Evolutionary conservation across 2,888 invertebrate species (phyloP), one percentile per base, ranked within the genome.

Genomic region (Crioceris asparagi): DNA sequence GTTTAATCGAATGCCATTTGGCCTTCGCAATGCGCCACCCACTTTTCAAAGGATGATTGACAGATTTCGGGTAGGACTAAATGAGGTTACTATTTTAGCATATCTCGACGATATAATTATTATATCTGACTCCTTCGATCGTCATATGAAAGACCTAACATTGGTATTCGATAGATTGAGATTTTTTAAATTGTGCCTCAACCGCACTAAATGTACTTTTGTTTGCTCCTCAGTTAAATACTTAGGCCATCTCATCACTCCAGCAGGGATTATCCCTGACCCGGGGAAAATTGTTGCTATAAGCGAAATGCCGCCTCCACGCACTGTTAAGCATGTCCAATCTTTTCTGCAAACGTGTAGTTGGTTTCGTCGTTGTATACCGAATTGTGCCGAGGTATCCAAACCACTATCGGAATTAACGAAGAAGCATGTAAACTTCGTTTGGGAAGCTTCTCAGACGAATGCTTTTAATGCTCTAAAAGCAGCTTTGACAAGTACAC

Each of bases 101-200:
- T 55, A 54, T 33, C 35, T 54, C 7, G 51, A 52, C 27, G 52
- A 56, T 31, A 17, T 55, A 4, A 49, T 54, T 10, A 15, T 54
- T 4, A 11, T 53, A 25, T 19, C 38, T 8, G 29, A 39, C 10
- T 26, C 32, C 6, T 32, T 32, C 29, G 10, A n/a, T 11, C 10
- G 23, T 12, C 37, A 32, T 11, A 11, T 37, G 1, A 5, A 25
- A 32, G 10, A 30, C 5, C 12, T 33, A 12, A 10, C n/a, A 23
- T 4, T 5, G 14, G 31, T 36, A 5, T 36, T 36, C n/a, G 30
- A 31, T 4, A n/a, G 23, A 7, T 17, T 30, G 17, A n/a, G 16
- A 17, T 4, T 23, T 17, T 47, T 40, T 25, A 36, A 47, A 15
- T 25, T 49, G 14, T 16, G 41, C 19, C 29, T 32, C 7, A 47